A percentile compares a stretch with the other conserved stretches of the same genome.
Conservation (phyloP, 64 coral and sea anemone genomes). For the Stichodactyla helianthus region DNA sequence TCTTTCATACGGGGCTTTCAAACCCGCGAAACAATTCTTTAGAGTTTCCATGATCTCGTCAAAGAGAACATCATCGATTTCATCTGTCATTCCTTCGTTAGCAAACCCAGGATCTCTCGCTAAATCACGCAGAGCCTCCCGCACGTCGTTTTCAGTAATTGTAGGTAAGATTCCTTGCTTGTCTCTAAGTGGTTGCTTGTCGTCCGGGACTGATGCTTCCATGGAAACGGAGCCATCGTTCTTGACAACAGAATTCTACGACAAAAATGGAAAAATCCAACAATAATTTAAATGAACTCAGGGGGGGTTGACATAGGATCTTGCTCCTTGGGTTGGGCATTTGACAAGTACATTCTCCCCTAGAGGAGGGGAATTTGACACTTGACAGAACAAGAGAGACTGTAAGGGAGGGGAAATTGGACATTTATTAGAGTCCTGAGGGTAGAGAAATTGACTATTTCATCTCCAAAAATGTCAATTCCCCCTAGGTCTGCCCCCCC, state of each 20-base stretch:
- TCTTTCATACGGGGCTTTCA: not conserved
- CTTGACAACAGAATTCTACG: not conserved
- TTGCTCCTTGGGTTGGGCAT: too few species aligned
- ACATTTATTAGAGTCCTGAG: too few species aligned
- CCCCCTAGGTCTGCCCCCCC: too few species aligned
- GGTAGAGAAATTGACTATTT: too few species aligned
- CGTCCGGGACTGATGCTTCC: not conserved
- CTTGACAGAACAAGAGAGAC: too few species aligned
- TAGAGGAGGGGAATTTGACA: too few species aligned
- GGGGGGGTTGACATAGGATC: too few species aligned
- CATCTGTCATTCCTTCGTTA: not conserved
- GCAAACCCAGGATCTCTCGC: constrained; percentile 10
- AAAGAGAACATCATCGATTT: not conserved
- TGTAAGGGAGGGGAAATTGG: too few species aligned
- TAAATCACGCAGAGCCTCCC: not conserved
- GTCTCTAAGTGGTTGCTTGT: not conserved
- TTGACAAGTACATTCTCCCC: too few species aligned
- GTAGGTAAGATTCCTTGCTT: constrained; percentile 11
- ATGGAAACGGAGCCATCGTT: not conserved
- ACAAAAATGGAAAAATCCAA: not conserved
- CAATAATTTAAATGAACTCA: too few species aligned
- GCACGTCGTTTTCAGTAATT: constrained; percentile 10
- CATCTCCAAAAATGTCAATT: too few species aligned
- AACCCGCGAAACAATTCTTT: constrained; percentile 1
- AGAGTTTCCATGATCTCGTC: constrained; percentile 15